Conservation (phyloP, 1,140 invertebrate species). For the Neodiprion fabricii region DNA sequence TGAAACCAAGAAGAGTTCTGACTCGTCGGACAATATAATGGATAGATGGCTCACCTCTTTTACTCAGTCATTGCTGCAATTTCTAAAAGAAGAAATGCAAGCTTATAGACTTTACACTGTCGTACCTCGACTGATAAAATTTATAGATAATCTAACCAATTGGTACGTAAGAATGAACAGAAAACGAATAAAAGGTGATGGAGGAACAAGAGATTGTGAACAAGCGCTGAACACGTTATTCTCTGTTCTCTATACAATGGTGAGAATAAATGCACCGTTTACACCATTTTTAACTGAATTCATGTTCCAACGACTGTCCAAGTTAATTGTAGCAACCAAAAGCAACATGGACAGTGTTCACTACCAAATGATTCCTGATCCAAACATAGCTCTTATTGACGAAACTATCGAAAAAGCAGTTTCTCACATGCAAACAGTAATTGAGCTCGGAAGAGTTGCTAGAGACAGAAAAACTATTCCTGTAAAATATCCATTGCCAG, state of each 20-base stretch:
- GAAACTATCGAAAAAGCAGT: conserved; percentile 89
- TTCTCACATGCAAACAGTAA: conserved; percentile 90
- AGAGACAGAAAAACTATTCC: conserved; percentile 94
- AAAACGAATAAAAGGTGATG: conserved; percentile 90
- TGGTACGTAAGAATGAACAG: conserved; percentile 99
- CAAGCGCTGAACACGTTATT: conserved; percentile 89
- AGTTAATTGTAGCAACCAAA: conserved; percentile 48
- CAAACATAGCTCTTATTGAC: conserved; percentile 79
- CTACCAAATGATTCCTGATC: conserved; percentile 85
- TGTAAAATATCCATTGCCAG: conserved; percentile 95
- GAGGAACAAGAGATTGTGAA: conserved; percentile 76
- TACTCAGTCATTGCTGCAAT: conserved; percentile 89
- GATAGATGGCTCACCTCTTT: conserved; percentile 98
- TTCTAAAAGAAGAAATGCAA: conserved; percentile 92
- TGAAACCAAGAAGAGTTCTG: conserved; percentile 56
- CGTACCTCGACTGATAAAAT: conserved; percentile 91
- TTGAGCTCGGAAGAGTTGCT: conserved; percentile 92
- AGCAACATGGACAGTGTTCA: conserved; percentile 78
- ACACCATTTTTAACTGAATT: conserved; percentile 96
- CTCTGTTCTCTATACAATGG: conserved; percentile 88
- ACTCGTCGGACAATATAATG: conserved; percentile 84
- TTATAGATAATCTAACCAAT: conserved; percentile 97
- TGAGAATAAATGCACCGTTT: conserved; percentile 94
- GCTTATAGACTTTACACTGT: conserved; percentile 96
- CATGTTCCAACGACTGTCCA: conserved; percentile 90